Evolutionary conservation across 2,888 invertebrate genomes (phyloP), one percentile per base, ranked within the genome.

Genomic region (Mesochorus sp.): DNA sequence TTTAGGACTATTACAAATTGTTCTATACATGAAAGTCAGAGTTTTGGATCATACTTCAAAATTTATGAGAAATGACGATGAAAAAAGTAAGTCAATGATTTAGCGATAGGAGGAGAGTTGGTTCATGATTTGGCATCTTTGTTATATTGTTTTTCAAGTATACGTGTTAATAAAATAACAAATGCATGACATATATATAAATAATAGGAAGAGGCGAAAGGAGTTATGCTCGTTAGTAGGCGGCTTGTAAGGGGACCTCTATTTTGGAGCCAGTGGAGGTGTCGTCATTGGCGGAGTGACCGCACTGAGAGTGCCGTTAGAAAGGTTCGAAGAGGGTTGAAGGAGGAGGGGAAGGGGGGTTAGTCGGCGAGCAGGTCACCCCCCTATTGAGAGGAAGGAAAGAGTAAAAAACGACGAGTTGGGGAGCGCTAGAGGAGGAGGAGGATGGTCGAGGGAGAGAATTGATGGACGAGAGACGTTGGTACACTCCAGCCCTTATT

Each of bases 341-440:
- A 31, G 31, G 31, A 31, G 8, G 49, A 26, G 31, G 62, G 28
- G 62, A 28, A 26, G 31, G 53, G 17, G 51, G 42, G 28, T 44
- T 49, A 21, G 51, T 66, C 39, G 34, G 34, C 19, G 64, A 57
- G 72, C 21, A 34, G 68, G 42, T 55, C 34, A 21, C 31, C 55
- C 67, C 76, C 61, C 70, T 39, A 31, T 59, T 51, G 34, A 70
- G 49, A 71, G 78, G 72, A 64, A 67, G 62, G 71, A 68, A 74
- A 68, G 73, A 66, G 37, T 14, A 28, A 85, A 86, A 86, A 86
- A 86, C 82, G 84, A 83, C 79, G 73, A 82, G 81, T 75, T 80
- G 81, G 84, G 82, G 21, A 14, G 47, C n/a, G n/a, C n/a, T n/a
- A 14, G 26, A 24, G 49, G 49, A n/a, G n/a, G n/a, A n/a, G n/a